phyloP scores from a whole-genome alignment of 2,797 vertebrate genomes.

The Cyclopterus lumpus region DNA sequence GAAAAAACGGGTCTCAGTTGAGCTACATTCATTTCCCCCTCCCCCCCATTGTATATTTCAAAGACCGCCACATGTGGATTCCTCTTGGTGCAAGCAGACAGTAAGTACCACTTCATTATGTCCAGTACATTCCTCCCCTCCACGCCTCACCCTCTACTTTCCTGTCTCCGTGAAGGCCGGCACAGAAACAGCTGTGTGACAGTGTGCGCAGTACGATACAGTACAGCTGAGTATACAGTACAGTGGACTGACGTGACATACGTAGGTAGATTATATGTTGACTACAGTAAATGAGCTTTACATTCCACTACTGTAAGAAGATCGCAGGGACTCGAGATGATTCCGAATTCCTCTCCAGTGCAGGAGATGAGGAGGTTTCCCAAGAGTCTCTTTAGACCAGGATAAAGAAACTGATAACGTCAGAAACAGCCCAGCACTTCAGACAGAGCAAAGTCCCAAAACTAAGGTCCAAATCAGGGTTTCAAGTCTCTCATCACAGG shows the following conservation, averaged over 20 bases:
- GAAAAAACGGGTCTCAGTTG: constrained; percentile 79
- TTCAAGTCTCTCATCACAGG: constrained; percentile 50
- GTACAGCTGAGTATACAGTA: constrained; percentile 78
- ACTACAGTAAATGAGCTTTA: constrained; percentile 83
- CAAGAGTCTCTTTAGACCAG: constrained; percentile 56
- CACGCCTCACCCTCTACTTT: constrained; percentile 21
- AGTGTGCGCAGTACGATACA: constrained; percentile 76
- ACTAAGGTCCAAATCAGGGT: constrained; percentile 52
- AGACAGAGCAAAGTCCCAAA: constrained; percentile 44
- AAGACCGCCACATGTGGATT: constrained; percentile 68
- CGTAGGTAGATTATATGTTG: constrained; percentile 78
- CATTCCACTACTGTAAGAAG: constrained; percentile 80
- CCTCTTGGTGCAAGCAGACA: constrained; percentile 71
- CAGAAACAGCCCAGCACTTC: constrained; percentile 46
- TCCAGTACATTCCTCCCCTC: constrained; percentile 79
- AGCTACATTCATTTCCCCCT: constrained; percentile 87
- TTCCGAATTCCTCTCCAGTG: constrained; percentile 55
- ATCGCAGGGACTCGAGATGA: constrained; percentile 52
- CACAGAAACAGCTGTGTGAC: constrained; percentile 75
- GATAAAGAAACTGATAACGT: constrained; percentile 49
- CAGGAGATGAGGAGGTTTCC: constrained; percentile 53
- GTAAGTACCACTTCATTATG: constrained; percentile 77
- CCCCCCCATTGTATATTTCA: constrained; percentile 47
- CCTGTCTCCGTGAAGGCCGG: constrained; percentile 68
- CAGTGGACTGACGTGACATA: constrained; percentile 77